Evolutionary conservation across 2,797 vertebrate genomes (phyloP).

Genomic region (Crax fasciolata): DNA sequence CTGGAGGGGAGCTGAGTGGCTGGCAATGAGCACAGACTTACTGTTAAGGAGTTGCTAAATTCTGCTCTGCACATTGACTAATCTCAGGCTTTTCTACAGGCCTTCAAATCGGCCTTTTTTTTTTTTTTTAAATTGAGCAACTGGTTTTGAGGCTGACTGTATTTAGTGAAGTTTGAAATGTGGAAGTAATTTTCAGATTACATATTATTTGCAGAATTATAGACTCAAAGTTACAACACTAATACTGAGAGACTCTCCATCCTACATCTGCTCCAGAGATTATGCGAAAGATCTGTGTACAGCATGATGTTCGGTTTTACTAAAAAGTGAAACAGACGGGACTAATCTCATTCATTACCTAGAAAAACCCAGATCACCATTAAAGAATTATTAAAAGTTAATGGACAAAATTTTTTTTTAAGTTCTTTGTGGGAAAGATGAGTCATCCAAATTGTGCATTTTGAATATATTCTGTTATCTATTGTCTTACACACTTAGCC

Average conservation of each 20-base stretch:
- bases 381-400: not conserved
- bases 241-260: not conserved
- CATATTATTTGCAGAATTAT: not conserved
- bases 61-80: not conserved
- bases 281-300: not conserved
- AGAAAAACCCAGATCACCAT: not conserved
- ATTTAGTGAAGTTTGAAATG: constrained; percentile 3
- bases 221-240: not conserved
- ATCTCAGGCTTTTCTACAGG: not conserved
- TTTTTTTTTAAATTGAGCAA: not conserved
- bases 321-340: not conserved
- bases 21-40: not conserved
- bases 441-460: not conserved
- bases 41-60: not conserved
- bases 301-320: not conserved
- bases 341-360: not conserved
- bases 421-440: not conserved
- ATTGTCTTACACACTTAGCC: not conserved
- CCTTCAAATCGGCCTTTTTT: not conserved
- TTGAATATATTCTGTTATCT: not conserved
- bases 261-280: not conserved
- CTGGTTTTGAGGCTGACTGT: not conserved
- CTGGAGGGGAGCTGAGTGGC: not conserved
- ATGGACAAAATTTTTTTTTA: not conserved
- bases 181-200: constrained; percentile 15